A percentile compares a stretch with the other conserved stretches of the same genome.
Conservation (phyloP, 23 tunicate genomes). For the Styela clava region DNA sequence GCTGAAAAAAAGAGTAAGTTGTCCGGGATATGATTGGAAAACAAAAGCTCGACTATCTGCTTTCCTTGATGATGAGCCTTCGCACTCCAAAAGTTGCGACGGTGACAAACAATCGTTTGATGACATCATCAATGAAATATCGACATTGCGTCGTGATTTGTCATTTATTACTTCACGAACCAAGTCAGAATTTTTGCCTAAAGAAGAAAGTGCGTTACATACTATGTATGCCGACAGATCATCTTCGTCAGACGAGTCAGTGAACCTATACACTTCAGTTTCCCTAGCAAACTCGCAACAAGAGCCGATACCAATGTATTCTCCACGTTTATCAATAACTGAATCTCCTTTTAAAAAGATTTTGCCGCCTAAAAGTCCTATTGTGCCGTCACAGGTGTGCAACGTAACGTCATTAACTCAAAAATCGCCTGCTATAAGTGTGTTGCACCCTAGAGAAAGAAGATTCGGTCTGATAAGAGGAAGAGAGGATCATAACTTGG, state of each 20-base stretch:
- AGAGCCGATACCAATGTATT: background rate
- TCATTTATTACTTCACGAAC: slow-evolving; percentile 24
- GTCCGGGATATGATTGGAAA: background rate
- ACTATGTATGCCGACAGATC: background rate
- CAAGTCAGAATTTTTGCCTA: background rate
- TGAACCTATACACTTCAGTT: background rate
- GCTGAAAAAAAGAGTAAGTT: background rate
- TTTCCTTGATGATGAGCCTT: background rate
- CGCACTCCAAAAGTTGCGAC: background rate
- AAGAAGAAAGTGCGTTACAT: background rate
- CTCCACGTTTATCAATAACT: background rate
- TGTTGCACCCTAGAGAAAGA: slow-evolving; percentile 15
- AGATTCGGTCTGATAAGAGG: slow-evolving; percentile 21
- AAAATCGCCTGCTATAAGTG: slow-evolving; percentile 10
- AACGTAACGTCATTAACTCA: background rate
- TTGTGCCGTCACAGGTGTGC: background rate
- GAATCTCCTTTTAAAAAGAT: no score
- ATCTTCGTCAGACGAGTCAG: background rate
- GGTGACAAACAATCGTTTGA: slow-evolving; percentile 6
- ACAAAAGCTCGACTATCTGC: background rate
- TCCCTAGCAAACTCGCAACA: background rate
- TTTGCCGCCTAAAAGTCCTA: background rate
- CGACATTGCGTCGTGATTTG: slow-evolving; percentile 11
- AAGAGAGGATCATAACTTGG: background rate
- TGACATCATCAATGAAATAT: slow-evolving; percentile 19